Evolutionary conservation across 2,797 vertebrate genomes (phyloP).

Genomic region (Sarcophilus harrisii): DNA sequence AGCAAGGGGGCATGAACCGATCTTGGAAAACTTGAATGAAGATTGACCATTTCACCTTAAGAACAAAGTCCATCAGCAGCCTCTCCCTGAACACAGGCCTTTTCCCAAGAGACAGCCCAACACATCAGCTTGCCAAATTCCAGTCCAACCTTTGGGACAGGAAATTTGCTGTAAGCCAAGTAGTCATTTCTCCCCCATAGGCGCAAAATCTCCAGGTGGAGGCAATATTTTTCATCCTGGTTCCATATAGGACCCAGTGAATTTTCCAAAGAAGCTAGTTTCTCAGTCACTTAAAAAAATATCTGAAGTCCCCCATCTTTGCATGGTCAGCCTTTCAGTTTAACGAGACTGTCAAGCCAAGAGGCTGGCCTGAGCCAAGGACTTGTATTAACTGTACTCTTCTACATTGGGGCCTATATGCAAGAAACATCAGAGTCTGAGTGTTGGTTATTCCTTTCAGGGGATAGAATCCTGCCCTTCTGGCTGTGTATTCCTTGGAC

Average conservation of each 20-base stretch:
- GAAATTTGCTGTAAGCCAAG: background rate
- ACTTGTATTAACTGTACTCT: background rate
- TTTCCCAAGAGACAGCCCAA: background rate
- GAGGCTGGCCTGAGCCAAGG: background rate
- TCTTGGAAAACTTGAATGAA: background rate
- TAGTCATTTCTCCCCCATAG: background rate
- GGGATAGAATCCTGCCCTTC: background rate
- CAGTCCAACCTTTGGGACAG: background rate
- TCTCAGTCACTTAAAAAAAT: background rate
- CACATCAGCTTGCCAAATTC: background rate
- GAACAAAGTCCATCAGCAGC: background rate
- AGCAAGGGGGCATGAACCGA: background rate
- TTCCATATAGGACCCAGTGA: background rate
- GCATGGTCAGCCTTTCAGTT: conserved; percentile 2
- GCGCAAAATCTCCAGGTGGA: background rate
- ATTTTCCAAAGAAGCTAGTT: background rate
- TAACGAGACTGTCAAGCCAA: background rate
- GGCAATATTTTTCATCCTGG: conserved; percentile 16
- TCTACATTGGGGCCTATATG: background rate
- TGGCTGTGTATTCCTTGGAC: background rate
- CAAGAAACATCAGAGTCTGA: background rate
- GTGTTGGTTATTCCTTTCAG: background rate
- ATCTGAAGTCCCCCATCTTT: background rate
- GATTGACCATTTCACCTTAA: background rate
- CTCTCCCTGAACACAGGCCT: background rate